Percentiles rank a stretch among this genome's conserved stretches.
Evolutionary conservation across 2,888 invertebrate species (phyloP).

Genomic region (Arge pagana): DNA sequence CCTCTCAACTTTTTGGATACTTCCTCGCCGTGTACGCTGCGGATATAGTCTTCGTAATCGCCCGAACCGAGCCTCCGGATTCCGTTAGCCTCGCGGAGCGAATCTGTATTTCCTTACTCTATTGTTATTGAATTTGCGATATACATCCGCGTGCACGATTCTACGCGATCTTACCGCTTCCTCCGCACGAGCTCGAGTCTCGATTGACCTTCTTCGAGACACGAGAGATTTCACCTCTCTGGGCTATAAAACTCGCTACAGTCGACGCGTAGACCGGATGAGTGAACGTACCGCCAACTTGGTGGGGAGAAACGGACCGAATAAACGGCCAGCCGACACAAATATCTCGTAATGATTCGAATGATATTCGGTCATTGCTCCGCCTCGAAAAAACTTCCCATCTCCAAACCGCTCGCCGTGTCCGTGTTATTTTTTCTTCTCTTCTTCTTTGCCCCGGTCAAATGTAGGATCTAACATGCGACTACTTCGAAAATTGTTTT

Average conservation of each 20-base stretch:
- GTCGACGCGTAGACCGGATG: conserved; percentile 1
- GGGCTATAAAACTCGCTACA: conserved; percentile 19
- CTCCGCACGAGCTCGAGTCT: neutral
- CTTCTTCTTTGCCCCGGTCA: neutral
- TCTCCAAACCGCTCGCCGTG: neutral
- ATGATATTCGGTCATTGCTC: conserved; percentile 22
- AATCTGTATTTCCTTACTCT: no score
- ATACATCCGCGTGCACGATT: no score
- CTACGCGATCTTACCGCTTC: neutral
- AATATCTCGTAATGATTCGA: conserved; percentile 20
- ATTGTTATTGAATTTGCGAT: no score
- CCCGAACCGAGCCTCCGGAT: no score
- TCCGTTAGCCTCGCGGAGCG: no score
- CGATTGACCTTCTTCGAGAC: conserved; percentile 19
- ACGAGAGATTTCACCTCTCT: conserved; percentile 23
- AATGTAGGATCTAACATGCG: no score
- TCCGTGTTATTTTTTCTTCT: neutral
- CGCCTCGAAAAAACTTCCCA: neutral
- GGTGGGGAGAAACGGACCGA: conserved; percentile 1
- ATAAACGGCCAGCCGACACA: conserved; percentile 1
- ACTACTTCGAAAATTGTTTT: no score
- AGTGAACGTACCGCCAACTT: neutral
- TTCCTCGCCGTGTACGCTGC: no score
- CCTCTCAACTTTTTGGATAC: no score
- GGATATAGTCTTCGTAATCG: no score